Evolutionary conservation across 1,140 invertebrate species (phyloP).

Genomic region (Daktulosphaira vitifoliae): DNA sequence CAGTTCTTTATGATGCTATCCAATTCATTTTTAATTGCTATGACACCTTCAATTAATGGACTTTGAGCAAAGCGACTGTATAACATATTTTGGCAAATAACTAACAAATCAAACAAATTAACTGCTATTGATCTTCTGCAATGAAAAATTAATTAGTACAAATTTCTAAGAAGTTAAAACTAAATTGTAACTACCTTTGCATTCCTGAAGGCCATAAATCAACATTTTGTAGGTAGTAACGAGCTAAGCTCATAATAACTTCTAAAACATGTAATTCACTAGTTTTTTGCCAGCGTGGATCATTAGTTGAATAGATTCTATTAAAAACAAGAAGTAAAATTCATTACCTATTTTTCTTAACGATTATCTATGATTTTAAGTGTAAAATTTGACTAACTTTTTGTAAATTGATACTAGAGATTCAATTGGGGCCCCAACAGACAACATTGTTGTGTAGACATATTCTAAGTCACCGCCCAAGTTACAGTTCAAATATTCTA

Average conservation of each 20-base stretch:
- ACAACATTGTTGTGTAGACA: conserved; percentile 59
- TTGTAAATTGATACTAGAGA: conserved; percentile 63
- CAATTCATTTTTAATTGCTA: conserved; percentile 21
- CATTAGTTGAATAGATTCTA: conserved; percentile 25
- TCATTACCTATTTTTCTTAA: too few relatives aligned
- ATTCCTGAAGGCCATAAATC: conserved; percentile 27
- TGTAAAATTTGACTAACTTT: conserved; percentile 47
- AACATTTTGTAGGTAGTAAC: conserved; percentile 30
- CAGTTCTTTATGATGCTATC: conserved; percentile 21
- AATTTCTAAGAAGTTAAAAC: too few relatives aligned
- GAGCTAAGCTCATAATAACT: conserved; percentile 27
- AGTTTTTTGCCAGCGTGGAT: conserved; percentile 26
- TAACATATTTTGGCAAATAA: conserved; percentile 28
- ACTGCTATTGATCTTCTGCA: conserved; percentile 27
- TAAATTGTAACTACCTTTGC: conserved; percentile 8
- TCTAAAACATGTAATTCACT: conserved; percentile 26
- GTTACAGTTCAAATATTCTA: conserved; percentile 64
- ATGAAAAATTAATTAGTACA: neutral
- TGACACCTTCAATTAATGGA: conserved; percentile 27
- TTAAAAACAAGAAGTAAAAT: conserved; percentile 34
- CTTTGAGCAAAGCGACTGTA: conserved; percentile 30
- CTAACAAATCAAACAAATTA: conserved; percentile 27
- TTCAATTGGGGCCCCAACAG: conserved; percentile 60
- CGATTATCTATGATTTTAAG: neutral
- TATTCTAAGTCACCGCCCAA: conserved; percentile 55